Evolutionary conservation across 1,140 invertebrate genomes (phyloP).

Genomic region (Drosophila cardini): DNA sequence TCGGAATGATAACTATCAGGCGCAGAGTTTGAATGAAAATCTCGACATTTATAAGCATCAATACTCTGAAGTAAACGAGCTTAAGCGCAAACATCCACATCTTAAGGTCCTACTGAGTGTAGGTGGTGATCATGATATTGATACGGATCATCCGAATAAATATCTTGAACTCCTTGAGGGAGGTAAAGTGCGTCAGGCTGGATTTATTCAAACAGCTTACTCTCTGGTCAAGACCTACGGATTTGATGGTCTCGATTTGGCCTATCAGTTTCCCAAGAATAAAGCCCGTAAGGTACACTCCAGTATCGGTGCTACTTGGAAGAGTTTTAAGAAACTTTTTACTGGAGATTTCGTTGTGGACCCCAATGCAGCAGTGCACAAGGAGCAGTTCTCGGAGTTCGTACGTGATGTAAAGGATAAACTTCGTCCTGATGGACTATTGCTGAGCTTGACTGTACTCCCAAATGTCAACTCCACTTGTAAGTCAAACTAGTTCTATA

Average conservation of each 20-base stretch:
- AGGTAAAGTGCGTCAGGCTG: slow-evolving; percentile 88
- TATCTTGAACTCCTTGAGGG: slow-evolving; percentile 87
- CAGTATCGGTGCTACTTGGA: slow-evolving; percentile 88
- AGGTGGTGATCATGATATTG: slow-evolving; percentile 89
- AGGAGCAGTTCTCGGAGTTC: slow-evolving; percentile 90
- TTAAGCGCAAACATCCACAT: slow-evolving; percentile 89
- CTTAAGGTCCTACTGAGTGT: slow-evolving; percentile 91
- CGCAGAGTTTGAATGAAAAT: slow-evolving; percentile 88
- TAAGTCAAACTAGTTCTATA: slow-evolving; percentile 82
- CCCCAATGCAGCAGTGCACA: slow-evolving; percentile 90
- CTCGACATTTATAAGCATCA: slow-evolving; percentile 90
- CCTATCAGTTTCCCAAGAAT: slow-evolving; percentile 92
- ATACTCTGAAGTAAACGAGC: slow-evolving; percentile 88
- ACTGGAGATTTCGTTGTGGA: slow-evolving; percentile 89
- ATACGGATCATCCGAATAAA: slow-evolving; percentile 83
- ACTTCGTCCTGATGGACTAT: slow-evolving; percentile 87
- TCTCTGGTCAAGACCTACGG: slow-evolving; percentile 89
- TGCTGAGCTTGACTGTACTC: slow-evolving; percentile 89
- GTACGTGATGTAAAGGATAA: slow-evolving; percentile 90
- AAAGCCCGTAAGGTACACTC: slow-evolving; percentile 91
- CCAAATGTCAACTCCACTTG: slow-evolving; percentile 91
- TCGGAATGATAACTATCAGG: slow-evolving; percentile 88
- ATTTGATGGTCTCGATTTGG: slow-evolving; percentile 93
- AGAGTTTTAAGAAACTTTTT: slow-evolving; percentile 90
- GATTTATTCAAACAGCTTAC: slow-evolving; percentile 90